Evolutionary conservation across 1,140 invertebrate genomes (phyloP), one percentile per base, ranked within the genome.

Genomic region (Ips nitidus): DNA sequence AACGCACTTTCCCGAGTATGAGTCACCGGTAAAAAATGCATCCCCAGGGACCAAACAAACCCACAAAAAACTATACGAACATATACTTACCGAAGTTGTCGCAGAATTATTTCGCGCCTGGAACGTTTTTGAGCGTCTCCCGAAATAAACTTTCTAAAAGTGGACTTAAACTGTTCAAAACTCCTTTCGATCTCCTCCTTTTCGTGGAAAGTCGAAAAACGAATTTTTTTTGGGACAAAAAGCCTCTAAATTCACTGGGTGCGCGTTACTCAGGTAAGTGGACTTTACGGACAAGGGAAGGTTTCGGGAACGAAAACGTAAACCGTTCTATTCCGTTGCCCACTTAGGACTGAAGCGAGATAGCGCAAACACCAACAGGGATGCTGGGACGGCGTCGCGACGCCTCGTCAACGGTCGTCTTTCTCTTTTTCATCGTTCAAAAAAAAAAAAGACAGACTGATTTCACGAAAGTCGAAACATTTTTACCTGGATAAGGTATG

Each of bases 311-410:
- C 61, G 69, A 65, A 64, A 59, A 70, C 52, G 62, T 39, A 70
- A 64, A 70, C 69, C 62, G 69, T 42, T 60, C 69, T 45, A 59
- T 65, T 70, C 61, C 52, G 53, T 42, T 70, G 69, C 69, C 69
- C 69, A 70, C 69, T 70, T 70, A 41, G 69, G 69, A 70, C 69
- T 70, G 69, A 59, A 39, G 69, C 42, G 53, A 59, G 67, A 64
- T 58, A 52, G 40, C 61, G 69, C 69, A 61, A 22, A 22, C 22
- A 22, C 22, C 22, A 53, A 70, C 62, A 43, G 69, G 69, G 69
- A 70, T 70, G 69, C 69, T 70, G 69, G 39, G 40, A 65, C 36
- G 4, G 58, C 69, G 69, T 65, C 69, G 69, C 61, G 69, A 70
- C 69, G 61, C 61, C 55, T 36, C 7, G 6, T 37, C n/a, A 60